A percentile compares a stretch with the other conserved stretches of the same genome.
Conservation (phyloP, 2,888 invertebrate genomes). For the Ormyrus labotus region DNA sequence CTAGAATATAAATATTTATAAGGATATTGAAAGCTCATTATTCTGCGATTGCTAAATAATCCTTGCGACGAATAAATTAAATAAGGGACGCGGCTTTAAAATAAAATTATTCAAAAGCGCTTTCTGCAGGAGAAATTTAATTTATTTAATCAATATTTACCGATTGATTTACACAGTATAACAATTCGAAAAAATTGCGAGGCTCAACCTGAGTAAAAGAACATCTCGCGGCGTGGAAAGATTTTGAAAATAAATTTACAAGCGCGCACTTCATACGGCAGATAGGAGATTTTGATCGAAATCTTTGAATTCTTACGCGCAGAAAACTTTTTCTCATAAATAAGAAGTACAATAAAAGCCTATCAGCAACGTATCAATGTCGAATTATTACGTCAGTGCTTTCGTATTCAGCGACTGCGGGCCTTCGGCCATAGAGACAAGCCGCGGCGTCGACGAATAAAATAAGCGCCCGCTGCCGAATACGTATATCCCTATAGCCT, state of each 20-base stretch:
- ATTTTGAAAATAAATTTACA: too few relatives aligned
- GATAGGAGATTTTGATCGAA: too few relatives aligned
- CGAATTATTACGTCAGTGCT: constrained; percentile 41
- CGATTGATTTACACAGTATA: neutral
- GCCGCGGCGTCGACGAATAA: constrained; percentile 38
- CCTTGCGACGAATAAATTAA: constrained; percentile 27
- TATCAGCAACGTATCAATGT: constrained; percentile 13
- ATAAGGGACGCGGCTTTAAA: neutral
- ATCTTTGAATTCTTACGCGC: too few relatives aligned
- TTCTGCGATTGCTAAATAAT: constrained; percentile 60
- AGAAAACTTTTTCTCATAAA: too few relatives aligned
- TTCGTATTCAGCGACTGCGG: neutral
- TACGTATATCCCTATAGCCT: constrained; percentile 1
- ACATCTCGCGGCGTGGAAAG: too few relatives aligned
- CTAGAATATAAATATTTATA: constrained; percentile 58
- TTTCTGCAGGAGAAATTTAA: neutral
- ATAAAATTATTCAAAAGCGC: constrained; percentile 9
- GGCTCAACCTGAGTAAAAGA: too few relatives aligned
- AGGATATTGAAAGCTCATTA: constrained; percentile 61
- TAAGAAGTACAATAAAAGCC: too few relatives aligned
- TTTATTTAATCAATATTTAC: constrained; percentile 4
- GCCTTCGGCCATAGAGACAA: constrained; percentile 30
- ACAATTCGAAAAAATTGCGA: too few relatives aligned
- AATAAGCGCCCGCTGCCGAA: constrained; percentile 35
- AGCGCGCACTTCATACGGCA: too few relatives aligned